Evolutionary conservation across 2,113 vertebrate genomes (phyloP).

Genomic region (Cyprinus carpio): DNA sequence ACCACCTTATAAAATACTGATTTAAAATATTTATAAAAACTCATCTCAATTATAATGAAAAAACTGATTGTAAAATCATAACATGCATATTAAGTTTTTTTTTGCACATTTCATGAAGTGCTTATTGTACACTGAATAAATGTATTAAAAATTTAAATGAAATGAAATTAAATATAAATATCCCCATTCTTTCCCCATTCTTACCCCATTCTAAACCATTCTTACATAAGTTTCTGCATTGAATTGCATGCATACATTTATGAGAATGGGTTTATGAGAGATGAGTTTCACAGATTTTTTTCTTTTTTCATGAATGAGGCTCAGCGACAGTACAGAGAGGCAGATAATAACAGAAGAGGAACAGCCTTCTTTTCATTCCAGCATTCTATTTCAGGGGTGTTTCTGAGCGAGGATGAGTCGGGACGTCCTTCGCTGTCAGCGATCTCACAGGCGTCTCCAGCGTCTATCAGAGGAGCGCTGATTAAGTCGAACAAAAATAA

Average conservation of each 20-base stretch:
- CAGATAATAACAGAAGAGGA: not conserved
- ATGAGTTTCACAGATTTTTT: not conserved
- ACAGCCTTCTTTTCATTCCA: conserved; percentile 21
- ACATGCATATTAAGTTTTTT: too few relatives aligned
- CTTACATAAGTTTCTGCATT: not conserved
- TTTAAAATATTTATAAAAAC: too few relatives aligned
- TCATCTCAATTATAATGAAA: too few relatives aligned
- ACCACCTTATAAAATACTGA: too few relatives aligned
- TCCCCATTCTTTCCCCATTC: too few relatives aligned
- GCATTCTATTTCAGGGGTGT: conserved; percentile 49
- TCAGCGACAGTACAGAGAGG: not conserved
- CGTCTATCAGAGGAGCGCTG: conserved; percentile 37
- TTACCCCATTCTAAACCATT: too few relatives aligned
- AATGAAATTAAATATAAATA: too few relatives aligned
- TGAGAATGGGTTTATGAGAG: not conserved
- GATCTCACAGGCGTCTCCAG: conserved; percentile 14
- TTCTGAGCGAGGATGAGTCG: conserved; percentile 39
- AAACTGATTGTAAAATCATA: too few relatives aligned
- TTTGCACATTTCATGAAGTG: too few relatives aligned
- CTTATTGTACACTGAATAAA: too few relatives aligned
- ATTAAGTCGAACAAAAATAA: conserved; percentile 10
- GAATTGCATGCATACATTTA: not conserved
- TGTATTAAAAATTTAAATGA: too few relatives aligned
- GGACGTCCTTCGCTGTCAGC: not conserved
- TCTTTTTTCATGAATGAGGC: not conserved